A percentile compares a stretch with the other conserved stretches of the same genome.
These are phyloP conservation scores for Spodoptera frugiperda DNA, from an alignment of 1,140 invertebrate genomes.

Conservation along the genomic window DNA sequence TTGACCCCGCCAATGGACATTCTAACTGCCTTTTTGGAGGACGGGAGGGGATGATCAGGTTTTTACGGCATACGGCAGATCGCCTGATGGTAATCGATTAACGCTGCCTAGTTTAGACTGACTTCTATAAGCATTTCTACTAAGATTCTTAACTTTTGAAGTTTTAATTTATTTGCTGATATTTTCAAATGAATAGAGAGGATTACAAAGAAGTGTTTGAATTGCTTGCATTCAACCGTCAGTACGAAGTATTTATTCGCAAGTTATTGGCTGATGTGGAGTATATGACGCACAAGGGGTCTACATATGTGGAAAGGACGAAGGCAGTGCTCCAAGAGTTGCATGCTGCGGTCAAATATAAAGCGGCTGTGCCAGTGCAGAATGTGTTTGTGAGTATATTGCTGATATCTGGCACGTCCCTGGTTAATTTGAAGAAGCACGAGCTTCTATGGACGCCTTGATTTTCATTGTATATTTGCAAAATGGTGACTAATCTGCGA, in stretches of 20 bases:
- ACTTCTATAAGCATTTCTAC: too few species aligned
- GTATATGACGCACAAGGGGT: conserved; percentile 79
- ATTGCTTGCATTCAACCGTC: conserved; percentile 87
- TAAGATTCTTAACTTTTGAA: too few species aligned
- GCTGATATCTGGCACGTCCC: background rate
- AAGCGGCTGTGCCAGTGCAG: conserved; percentile 87
- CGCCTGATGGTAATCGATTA: too few species aligned
- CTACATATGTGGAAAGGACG: conserved; percentile 73
- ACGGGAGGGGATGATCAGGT: too few species aligned
- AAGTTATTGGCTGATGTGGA: conserved; percentile 87
- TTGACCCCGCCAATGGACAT: too few species aligned
- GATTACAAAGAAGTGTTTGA: conserved; percentile 85
- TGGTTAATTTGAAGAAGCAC: background rate
- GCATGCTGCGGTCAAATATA: conserved; percentile 87
- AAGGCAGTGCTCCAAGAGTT: conserved; percentile 82
- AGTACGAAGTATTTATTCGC: conserved; percentile 88
- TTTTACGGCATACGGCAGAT: too few species aligned
- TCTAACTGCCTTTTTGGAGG: too few species aligned
- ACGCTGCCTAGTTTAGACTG: too few species aligned
- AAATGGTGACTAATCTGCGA: too few species aligned
- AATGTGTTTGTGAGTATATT: conserved; percentile 88
- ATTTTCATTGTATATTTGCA: too few species aligned
- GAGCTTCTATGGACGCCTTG: background rate
- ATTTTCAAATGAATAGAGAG: conserved; percentile 40
- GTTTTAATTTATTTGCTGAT: too few species aligned